Base-by-base conservation (phyloP, 2,888 invertebrate species). In the Drosophila borborema region DNA sequence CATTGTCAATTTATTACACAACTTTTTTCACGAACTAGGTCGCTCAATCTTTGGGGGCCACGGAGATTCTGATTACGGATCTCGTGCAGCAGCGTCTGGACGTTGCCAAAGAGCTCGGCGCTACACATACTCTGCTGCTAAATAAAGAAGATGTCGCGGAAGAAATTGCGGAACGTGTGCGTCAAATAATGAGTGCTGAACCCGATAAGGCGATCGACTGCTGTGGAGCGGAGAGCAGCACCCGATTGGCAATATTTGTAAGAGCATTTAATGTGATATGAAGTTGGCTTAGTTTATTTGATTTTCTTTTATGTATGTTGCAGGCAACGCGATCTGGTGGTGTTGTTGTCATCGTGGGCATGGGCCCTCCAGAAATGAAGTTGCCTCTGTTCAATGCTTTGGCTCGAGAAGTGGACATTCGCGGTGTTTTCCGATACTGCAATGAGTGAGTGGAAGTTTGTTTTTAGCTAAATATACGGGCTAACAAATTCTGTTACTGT, bases 341-440 rank as follows among this genome's bases (percentile, higher is more conserved):
- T 46, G 95, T 95, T 61, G 95, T 96, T 7, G 96, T 98, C 58
- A 93, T 99, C 77, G 97, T 99, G 36, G 99, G 99, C 14, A 95
- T 97, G 95, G 98, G 98, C 43, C 95, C 96, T 65, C 92, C 95
- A 0, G 96, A 97, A 93, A 94, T 97, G 62, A 96, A 95, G 74
- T 91, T 99, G 71, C 98, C 99, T 2, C 94, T 99, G 48, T 95
- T 97, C 0, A 95, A 96, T 89, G 97, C 98, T 2, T 94, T 97
- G 34, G 94, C 95, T 0, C 94, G 97, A 62, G 99, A 99, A 94
- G 96, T 99, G 12, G 98, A 99, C 93, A 97, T 99, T 78, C 94
- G 96, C 73, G 99, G 99, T 75, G 96, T 98, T 67, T 99, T 99
- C 94, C 95, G 99, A 93, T 99, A 99, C 91, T 97, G 95, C 75